These are phyloP conservation scores for Anniella stebbinsi DNA, from an alignment of 2,797 vertebrate species.

Conservation along the genomic window DNA sequence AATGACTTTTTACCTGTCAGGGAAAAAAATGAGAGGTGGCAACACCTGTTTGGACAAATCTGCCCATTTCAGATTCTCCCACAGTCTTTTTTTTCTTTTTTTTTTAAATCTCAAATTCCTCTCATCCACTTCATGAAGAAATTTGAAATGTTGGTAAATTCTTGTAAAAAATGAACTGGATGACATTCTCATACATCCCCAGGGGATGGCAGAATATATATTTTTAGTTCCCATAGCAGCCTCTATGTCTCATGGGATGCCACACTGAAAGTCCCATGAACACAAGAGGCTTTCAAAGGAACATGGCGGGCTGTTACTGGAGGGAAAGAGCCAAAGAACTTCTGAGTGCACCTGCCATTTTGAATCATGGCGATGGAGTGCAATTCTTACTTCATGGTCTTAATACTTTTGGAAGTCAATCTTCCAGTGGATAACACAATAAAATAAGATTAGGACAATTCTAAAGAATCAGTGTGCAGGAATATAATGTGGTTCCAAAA, in stretches of 20 bases:
- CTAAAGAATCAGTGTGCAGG: not conserved
- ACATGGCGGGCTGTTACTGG: not conserved
- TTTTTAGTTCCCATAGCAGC: not conserved
- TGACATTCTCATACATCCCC: too few species aligned
- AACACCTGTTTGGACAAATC: too few species aligned
- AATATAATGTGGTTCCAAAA: not conserved
- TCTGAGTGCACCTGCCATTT: not conserved
- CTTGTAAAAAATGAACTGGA: too few species aligned
- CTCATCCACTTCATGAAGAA: too few species aligned
- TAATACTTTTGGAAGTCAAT: not conserved
- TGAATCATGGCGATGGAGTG: not conserved
- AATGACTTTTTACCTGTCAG: not conserved
- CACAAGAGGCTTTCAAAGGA: not conserved
- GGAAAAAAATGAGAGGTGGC: not conserved
- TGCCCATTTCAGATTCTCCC: too few species aligned
- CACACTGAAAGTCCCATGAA: not conserved
- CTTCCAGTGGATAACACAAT: not conserved
- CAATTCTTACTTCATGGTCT: not conserved
- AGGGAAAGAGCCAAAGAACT: not conserved
- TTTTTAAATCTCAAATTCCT: too few species aligned
- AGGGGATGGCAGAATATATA: not conserved
- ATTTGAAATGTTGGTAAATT: too few species aligned
- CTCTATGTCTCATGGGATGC: not conserved
- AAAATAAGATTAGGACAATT: not conserved
- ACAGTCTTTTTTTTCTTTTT: too few species aligned